These are phyloP conservation scores for Danio rerio DNA, from an alignment of 2,113 vertebrate species.

Conservation along the genomic window GRCz12tu NC_133196.1:9290001-9290500, in stretches of 20 bases:
- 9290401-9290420: slow-evolving; percentile 93
- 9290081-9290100: slow-evolving; percentile 70
- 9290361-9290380: slow-evolving; percentile 79
- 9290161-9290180: slow-evolving; percentile 84
- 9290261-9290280: slow-evolving; percentile 76
- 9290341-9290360: slow-evolving; percentile 75
- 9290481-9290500: slow-evolving; percentile 88
- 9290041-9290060: slow-evolving; percentile 83
- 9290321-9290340: slow-evolving; percentile 76
- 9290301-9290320: slow-evolving; percentile 81
- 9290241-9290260: slow-evolving; percentile 82
- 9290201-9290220: slow-evolving; percentile 60
- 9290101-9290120: slow-evolving; percentile 77
- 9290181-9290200: slow-evolving; percentile 87
- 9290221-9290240: slow-evolving; percentile 86
- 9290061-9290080: slow-evolving; percentile 82
- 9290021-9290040: slow-evolving; percentile 88
- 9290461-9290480: slow-evolving; percentile 86
- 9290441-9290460: slow-evolving; percentile 92
- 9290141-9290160: slow-evolving; percentile 81
- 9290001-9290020: slow-evolving; percentile 77
- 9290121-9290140: slow-evolving; percentile 84
- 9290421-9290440: slow-evolving; percentile 94
- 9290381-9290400: slow-evolving; percentile 87
- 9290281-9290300: slow-evolving; percentile 86